Base-by-base conservation (phyloP, 1,140 invertebrate species). In the Hypsibius dujardini region DNA sequence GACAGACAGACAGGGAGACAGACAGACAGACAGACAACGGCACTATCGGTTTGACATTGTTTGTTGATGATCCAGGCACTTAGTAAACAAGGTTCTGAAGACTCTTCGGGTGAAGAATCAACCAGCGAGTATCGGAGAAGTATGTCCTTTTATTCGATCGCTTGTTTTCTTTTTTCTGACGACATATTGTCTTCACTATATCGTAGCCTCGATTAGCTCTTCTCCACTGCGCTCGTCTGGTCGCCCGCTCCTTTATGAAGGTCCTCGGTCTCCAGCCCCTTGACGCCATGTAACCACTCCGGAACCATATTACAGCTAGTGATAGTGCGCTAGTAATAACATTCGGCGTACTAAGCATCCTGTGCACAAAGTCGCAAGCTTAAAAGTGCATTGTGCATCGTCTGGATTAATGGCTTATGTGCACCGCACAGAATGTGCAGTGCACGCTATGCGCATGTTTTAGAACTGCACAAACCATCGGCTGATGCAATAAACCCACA, bases 241-340 rank as follows among this genome's bases (percentile, higher is more conserved):
- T 88, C 62, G 80, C 95, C 40, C 83, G 85, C 71, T 83, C 85
- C 77, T 86, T 89, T 59, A 86, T 95, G 82, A 83, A 82, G 76
- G 82, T 95, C 75, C 80, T 95, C 74, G 92, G 92, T 47, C 79
- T 95, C 40, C 84, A 81, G 74, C 89, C 90, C 46, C 79, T 95
- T 45, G 80, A 86, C 74, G 83, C 87, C 83, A 94, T 95, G 88
- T 92, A 82, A 83, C 70, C 28, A 28, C 28, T 28, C 28, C 28
- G 28, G 28, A 28, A 28, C 28, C 28, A 28, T 28, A 28, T 28
- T 28, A 28, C 28, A 28, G 28, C 28, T 28, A 28, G 28, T 28
- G 28, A 28, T 28, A 28, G 28, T 28, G 28, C 28, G 28, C 28
- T 28, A 28, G 28, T 28, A 28, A 28, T 28, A 28, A 28, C 28